Evolutionary conservation across 2,113 vertebrate species (phyloP).

Genomic region (Conger conger): DNA sequence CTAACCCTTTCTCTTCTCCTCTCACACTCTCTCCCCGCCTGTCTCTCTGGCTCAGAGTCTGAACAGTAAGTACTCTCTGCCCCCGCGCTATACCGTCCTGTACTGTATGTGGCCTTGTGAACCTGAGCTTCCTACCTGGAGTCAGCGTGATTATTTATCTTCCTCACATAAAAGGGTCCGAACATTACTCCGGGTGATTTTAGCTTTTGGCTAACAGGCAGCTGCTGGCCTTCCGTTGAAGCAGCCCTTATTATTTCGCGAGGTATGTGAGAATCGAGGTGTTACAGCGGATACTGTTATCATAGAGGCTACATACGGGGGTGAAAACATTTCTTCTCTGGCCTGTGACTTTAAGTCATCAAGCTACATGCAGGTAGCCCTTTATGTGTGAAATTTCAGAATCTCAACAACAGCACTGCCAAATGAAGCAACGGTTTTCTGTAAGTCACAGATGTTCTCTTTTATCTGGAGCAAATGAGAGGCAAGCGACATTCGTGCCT

Average conservation of each 20-base stretch:
- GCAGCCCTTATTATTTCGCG: neutral
- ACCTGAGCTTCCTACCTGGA: neutral
- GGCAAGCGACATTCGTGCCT: neutral
- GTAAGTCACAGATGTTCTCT: neutral
- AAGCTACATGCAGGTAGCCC: neutral
- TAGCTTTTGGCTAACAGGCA: neutral
- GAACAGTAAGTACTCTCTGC: slow-evolving; percentile 67
- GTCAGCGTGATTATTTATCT: slow-evolving; percentile 2
- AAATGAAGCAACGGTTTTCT: neutral
- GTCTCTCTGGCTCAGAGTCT: slow-evolving; percentile 62
- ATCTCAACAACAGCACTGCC: neutral
- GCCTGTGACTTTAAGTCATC: neutral
- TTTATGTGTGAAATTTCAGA: neutral
- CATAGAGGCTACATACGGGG: neutral
- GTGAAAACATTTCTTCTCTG: neutral
- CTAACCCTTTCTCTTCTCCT: slow-evolving; percentile 54
- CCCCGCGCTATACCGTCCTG: slow-evolving; percentile 42
- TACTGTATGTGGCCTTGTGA: slow-evolving; percentile 30
- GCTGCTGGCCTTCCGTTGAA: neutral
- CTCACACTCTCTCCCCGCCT: slow-evolving; percentile 11
- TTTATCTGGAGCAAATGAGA: neutral
- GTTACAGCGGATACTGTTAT: neutral
- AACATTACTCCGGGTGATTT: neutral
- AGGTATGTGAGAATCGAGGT: neutral
- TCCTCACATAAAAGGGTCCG: neutral